A percentile compares a stretch with the other conserved stretches of the same genome.
phyloP scores from a whole-genome alignment of 2,888 invertebrate genomes.

The Sinodicranocentrus sp. region DNA sequence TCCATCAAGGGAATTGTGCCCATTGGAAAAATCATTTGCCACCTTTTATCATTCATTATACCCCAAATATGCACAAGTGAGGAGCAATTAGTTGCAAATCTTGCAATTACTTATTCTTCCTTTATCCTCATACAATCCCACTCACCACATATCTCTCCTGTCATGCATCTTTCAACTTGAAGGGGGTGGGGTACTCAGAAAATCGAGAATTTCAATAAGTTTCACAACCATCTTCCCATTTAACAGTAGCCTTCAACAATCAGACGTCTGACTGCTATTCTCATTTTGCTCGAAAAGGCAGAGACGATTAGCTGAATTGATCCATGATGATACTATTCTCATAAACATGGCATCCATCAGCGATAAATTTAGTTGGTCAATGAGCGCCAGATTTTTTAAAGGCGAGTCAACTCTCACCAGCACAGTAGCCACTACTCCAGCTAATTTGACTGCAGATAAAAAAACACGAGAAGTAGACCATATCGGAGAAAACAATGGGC shows the following conservation, averaged over 20 bases:
- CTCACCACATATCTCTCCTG: too few relatives aligned
- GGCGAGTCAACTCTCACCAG: conserved; percentile 1
- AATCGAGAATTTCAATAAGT: conserved; percentile 22
- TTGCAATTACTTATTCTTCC: too few relatives aligned
- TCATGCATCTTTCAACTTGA: neutral
- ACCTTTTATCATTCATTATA: conserved; percentile 23
- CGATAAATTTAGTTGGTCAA: conserved; percentile 14
- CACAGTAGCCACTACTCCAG: neutral
- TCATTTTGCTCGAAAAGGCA: neutral
- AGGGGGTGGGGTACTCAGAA: conserved; percentile 28
- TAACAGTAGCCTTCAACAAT: too few relatives aligned
- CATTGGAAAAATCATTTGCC: conserved; percentile 31
- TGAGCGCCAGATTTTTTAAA: neutral
- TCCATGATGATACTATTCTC: conserved; percentile 40
- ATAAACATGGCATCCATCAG: conserved; percentile 38
- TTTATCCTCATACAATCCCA: too few relatives aligned
- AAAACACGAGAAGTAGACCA: neutral
- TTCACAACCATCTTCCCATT: neutral
- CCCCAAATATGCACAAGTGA: neutral
- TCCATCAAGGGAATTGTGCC: neutral
- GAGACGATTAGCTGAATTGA: conserved; percentile 48
- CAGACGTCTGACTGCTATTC: neutral
- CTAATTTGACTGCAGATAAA: neutral
- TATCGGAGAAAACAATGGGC: conserved; percentile 5
- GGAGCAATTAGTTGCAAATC: conserved; percentile 10